Percentiles rank a stretch among this genome's conserved stretches.
These are phyloP conservation scores for Saccostrea cuccullata DNA, from an alignment of 1,140 invertebrate genomes.

Conservation along the genomic window DNA sequence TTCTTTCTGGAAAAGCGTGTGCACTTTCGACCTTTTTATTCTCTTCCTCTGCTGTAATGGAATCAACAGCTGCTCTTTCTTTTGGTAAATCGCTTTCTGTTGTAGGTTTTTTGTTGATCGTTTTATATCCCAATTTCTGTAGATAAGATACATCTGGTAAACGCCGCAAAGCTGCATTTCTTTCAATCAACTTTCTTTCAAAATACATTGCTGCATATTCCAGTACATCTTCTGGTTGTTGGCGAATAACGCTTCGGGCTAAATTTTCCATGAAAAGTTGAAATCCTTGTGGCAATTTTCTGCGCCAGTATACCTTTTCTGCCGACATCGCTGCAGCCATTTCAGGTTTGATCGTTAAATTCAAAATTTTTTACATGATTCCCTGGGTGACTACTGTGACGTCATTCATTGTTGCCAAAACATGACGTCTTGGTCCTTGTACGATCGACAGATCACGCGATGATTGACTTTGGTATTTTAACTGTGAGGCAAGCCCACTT, in stretches of 20 bases:
- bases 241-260: conserved; percentile 81
- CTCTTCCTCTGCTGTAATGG: background rate
- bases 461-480: too few relatives aligned
- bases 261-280: conserved; percentile 83
- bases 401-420: background rate
- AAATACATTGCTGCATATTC: conserved; percentile 83
- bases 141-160: conserved; percentile 41
- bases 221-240: conserved; percentile 82
- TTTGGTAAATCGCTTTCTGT: background rate
- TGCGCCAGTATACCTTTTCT: conserved; percentile 63
- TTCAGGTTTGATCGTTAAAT: background rate
- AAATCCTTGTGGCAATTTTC: conserved; percentile 81
- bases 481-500: too few relatives aligned
- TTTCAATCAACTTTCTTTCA: conserved; percentile 79
- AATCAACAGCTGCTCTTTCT: background rate
- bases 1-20: background rate
- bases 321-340: background rate
- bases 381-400: conserved; percentile 2
- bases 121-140: conserved; percentile 30
- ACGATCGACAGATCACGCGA: background rate
- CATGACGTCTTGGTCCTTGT: background rate
- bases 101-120: background rate
- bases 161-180: conserved; percentile 55
- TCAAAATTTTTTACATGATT: background rate
- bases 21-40: background rate